A percentile compares a stretch with the other conserved stretches of the same genome.
Evolutionary conservation across 2,888 invertebrate genomes (phyloP).

Genomic region (Epirrhoe tristata): DNA sequence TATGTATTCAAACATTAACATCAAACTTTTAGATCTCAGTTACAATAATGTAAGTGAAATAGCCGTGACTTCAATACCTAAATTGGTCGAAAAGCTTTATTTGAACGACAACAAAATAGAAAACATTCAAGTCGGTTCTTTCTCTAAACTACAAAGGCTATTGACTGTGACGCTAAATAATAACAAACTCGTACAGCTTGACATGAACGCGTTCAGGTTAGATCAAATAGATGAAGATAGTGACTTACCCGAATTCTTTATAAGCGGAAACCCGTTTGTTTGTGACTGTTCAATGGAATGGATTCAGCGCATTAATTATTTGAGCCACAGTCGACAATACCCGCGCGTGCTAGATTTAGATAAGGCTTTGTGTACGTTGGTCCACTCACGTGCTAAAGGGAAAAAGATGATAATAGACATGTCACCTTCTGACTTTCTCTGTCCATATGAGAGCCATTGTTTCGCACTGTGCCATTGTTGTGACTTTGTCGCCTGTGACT

Average conservation of each 20-base stretch:
- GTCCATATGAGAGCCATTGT: conserved; percentile 93
- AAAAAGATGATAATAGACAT: conserved; percentile 90
- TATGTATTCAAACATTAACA: conserved; percentile 84
- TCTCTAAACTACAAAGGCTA: conserved; percentile 88
- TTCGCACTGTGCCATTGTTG: conserved; percentile 96
- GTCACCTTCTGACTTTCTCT: conserved; percentile 91
- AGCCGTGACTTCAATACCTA: conserved; percentile 88
- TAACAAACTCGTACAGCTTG: conserved; percentile 90
- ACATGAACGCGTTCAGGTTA: conserved; percentile 90
- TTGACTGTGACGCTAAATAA: conserved; percentile 91
- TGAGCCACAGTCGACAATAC: conserved; percentile 90
- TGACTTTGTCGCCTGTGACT: conserved; percentile 95
- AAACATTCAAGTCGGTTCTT: conserved; percentile 89
- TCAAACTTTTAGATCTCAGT: conserved; percentile 91
- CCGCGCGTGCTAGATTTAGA: conserved; percentile 93
- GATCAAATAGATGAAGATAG: conserved; percentile 88
- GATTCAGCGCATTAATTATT: conserved; percentile 91
- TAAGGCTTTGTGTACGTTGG: conserved; percentile 90
- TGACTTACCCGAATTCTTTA: conserved; percentile 91
- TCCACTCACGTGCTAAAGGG: conserved; percentile 88
- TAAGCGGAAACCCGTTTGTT: conserved; percentile 93
- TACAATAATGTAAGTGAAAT: conserved; percentile 89
- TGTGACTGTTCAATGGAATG: conserved; percentile 96
- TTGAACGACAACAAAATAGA: conserved; percentile 91
- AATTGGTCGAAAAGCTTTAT: conserved; percentile 89